A percentile compares a stretch with the other conserved stretches of the same genome.
These are phyloP conservation scores for Nipponacmea schrenckii DNA, from an alignment of 2,888 invertebrate species.

Conservation along the genomic window DNA sequence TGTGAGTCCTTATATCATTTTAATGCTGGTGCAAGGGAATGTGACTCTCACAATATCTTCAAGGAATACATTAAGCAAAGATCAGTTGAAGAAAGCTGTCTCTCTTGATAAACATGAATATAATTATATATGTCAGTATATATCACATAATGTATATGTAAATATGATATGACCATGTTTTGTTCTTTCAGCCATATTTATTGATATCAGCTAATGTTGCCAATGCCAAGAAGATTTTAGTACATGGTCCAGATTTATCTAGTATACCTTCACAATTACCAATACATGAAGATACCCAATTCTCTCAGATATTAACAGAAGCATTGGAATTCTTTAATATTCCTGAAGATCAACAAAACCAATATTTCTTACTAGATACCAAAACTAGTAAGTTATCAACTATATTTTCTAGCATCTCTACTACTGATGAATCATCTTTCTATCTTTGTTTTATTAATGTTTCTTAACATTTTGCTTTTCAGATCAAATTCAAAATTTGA, in stretches of 20 bases:
- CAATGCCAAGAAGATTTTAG: constrained; percentile 97
- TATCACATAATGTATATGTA: background rate
- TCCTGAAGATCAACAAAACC: constrained; percentile 86
- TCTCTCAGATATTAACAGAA: constrained; percentile 92
- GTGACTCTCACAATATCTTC: no score
- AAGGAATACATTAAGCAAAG: no score
- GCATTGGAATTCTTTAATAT: constrained; percentile 97
- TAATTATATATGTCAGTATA: no score
- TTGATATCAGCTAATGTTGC: constrained; percentile 98
- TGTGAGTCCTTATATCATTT: constrained; percentile 69
- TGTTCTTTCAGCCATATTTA: constrained; percentile 78
- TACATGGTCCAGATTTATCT: constrained; percentile 87
- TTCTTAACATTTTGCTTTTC: constrained; percentile 31
- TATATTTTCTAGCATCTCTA: background rate
- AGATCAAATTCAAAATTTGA: constrained; percentile 97
- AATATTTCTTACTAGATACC: constrained; percentile 96
- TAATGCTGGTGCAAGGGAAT: background rate
- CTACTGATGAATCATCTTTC: background rate
- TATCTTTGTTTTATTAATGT: no score
- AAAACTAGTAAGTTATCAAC: constrained; percentile 85
- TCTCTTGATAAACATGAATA: no score
- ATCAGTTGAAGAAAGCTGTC: no score
- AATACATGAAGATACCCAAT: constrained; percentile 94
- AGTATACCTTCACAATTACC: constrained; percentile 98
- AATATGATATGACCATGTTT: background rate